Evolutionary conservation across 2,113 vertebrate species (phyloP).

Genomic region (Gasterosteus nipponicus): DNA sequence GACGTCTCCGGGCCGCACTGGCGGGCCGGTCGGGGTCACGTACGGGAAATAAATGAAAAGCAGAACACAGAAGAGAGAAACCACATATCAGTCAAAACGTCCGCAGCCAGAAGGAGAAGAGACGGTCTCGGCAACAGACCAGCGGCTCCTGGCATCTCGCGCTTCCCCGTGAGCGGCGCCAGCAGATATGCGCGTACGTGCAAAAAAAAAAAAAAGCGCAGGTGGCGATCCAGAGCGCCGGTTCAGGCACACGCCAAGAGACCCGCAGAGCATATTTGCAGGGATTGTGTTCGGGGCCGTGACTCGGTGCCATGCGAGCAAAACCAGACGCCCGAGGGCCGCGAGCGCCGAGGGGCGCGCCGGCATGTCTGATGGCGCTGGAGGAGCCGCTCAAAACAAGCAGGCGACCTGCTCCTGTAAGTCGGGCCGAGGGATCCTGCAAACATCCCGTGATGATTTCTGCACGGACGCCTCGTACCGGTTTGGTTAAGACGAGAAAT

Average conservation of each 20-base stretch:
- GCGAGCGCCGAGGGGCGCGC: too few species aligned
- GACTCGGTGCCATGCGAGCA: conserved; percentile 61
- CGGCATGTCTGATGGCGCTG: too few species aligned
- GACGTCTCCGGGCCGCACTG: conserved; percentile 27
- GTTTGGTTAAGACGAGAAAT: neutral
- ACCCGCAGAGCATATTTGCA: conserved; percentile 33
- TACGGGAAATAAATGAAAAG: conserved; percentile 24
- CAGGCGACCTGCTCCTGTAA: conserved; percentile 12
- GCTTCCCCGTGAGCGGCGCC: neutral
- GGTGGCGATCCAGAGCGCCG: conserved; percentile 45
- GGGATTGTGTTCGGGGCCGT: conserved; percentile 23
- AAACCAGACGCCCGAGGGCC: conserved; percentile 26
- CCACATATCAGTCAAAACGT: conserved; percentile 42
- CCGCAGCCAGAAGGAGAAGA: neutral
- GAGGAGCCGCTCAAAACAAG: conserved; percentile 36
- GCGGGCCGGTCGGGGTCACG: conserved; percentile 14
- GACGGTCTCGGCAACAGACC: conserved; percentile 57
- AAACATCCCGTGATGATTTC: conserved; percentile 32
- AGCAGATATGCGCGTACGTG: too few species aligned
- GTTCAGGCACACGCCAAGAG: conserved; percentile 60
- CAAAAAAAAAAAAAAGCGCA: too few species aligned
- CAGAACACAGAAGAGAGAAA: conserved; percentile 44
- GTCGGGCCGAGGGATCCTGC: neutral
- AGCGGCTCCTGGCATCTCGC: conserved; percentile 54
- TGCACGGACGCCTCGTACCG: neutral